Evolutionary conservation across 2,797 vertebrate genomes (phyloP).

Genomic region (Tachyglossus aculeatus): DNA sequence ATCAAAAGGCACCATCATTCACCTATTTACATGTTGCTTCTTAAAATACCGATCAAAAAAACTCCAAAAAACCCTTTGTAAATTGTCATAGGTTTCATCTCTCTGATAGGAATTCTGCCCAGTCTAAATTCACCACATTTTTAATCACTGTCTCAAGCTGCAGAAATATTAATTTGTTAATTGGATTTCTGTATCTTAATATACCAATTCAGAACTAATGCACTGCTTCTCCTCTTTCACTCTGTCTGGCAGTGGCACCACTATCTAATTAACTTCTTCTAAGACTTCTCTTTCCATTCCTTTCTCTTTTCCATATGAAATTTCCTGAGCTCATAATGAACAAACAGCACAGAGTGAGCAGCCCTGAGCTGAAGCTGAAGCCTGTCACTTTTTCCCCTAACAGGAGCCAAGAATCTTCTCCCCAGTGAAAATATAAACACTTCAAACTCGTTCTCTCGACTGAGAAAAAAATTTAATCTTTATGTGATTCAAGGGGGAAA

Average conservation of each 20-base stretch:
- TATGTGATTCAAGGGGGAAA: constrained; percentile 31
- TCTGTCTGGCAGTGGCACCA: constrained; percentile 26
- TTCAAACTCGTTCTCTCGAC: constrained; percentile 14
- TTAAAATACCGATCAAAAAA: constrained; percentile 29
- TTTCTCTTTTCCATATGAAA: constrained; percentile 15
- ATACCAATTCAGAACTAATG: constrained; percentile 1
- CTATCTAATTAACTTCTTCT: constrained; percentile 35
- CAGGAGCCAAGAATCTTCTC: constrained; percentile 6
- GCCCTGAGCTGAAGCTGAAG: constrained; percentile 12
- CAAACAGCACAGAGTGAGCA: constrained; percentile 31
- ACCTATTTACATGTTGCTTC: constrained; percentile 35
- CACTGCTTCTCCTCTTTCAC: not conserved
- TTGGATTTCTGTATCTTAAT: constrained; percentile 23
- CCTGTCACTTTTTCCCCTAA: constrained; percentile 28
- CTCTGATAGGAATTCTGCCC: constrained; percentile 21
- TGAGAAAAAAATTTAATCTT: constrained; percentile 14
- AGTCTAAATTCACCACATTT: constrained; percentile 17
- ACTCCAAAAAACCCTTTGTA: not conserved
- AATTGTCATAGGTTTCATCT: constrained; percentile 5
- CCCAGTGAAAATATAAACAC: constrained; percentile 42
- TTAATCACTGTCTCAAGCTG: constrained; percentile 40
- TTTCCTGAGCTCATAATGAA: constrained; percentile 31
- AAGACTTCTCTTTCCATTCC: constrained; percentile 19
- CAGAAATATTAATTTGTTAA: constrained; percentile 29
- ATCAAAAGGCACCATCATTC: constrained; percentile 25